Conservation (phyloP, 2,888 invertebrate genomes). For the Lutraria lutraria region DNA sequence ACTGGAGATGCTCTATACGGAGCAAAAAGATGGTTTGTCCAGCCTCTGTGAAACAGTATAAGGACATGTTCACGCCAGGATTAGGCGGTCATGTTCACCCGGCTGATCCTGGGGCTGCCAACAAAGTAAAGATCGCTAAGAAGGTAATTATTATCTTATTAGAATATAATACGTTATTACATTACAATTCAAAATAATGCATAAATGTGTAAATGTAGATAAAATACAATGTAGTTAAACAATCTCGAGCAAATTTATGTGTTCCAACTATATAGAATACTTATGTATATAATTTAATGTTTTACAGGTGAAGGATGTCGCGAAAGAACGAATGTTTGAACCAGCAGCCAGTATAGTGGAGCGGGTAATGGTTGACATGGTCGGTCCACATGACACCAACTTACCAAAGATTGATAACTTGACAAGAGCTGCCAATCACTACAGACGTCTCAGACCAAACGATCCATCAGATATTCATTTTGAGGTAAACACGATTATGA, state of each 20-base stretch:
- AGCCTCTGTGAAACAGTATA: not conserved
- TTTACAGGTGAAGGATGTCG: conserved; percentile 22
- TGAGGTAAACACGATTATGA: no score
- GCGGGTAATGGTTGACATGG: conserved; percentile 40
- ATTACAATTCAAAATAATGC: no score
- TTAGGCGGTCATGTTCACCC: not conserved
- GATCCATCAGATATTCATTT: no score
- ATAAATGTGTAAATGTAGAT: not conserved
- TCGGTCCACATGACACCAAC: conserved; percentile 33
- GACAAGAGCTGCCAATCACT: conserved; percentile 31
- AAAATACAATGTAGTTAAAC: not conserved
- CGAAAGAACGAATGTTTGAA: conserved; percentile 34
- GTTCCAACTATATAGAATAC: not conserved
- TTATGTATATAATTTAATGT: no score
- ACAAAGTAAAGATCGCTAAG: conserved; percentile 38
- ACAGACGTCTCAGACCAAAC: conserved; percentile 29
- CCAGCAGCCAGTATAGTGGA: conserved; percentile 46
- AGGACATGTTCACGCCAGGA: not conserved
- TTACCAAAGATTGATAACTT: conserved; percentile 41
- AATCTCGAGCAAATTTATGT: not conserved
- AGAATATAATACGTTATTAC: not conserved
- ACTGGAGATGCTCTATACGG: conserved; percentile 42
- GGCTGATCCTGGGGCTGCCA: conserved; percentile 30
- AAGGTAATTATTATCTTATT: conserved; percentile 31
- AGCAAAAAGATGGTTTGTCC: conserved; percentile 4